Base-by-base conservation (phyloP, 2,888 invertebrate genomes). In the Yponomeuta malinellus region DNA sequence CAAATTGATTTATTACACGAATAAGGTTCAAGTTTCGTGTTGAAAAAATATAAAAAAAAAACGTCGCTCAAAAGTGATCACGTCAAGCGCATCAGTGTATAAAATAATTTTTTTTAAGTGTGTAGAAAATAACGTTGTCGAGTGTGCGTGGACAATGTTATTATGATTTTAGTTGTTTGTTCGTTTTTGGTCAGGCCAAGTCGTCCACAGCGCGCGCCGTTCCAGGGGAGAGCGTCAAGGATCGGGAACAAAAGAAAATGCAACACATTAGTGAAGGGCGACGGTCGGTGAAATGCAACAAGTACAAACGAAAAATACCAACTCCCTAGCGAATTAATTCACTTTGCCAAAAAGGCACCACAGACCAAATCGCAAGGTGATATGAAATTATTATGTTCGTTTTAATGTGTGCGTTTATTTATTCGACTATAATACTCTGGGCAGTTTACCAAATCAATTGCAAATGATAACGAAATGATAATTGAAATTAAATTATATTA, bases 221-320 rank as follows among this genome's bases (percentile, higher is more conserved):
- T 43, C 52, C 52, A 15, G 15, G 52, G 31, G 12, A 33, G 65
- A 29, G 37, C 23, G 23, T 23, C 23, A 23, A 23, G 77, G 74
- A 90, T 90, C 90, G 90, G 90, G 87, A 90, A 90, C 89, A 82
- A 83, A 89, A 88, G 90, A 92, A 92, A 91, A 92, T 92, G 92
- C 92, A 92, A 92, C 92, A 92, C 91, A 77, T 92, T 89, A 92
- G 78, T 78, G 75, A 76, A 74, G 76, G 83, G 85, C 87, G 89
- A 89, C 88, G 89, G 86, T 85, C 74, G 71, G 69, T 72, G 74
- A 75, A 23, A 23, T 23, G 23, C 1, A 23, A 23, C 73, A 74
- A 75, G 73, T 71, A 72, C 74, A 75, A 73, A 68, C 73, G 71
- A 72, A 69, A 75, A 73, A 74, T 75, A 73, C 73, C 77, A 76